Percentiles rank a stretch among this genome's conserved stretches.
These are phyloP conservation scores for Vulpes lagopus DNA, from an alignment of 2,113 vertebrate species.

Conservation along the genomic window DNA sequence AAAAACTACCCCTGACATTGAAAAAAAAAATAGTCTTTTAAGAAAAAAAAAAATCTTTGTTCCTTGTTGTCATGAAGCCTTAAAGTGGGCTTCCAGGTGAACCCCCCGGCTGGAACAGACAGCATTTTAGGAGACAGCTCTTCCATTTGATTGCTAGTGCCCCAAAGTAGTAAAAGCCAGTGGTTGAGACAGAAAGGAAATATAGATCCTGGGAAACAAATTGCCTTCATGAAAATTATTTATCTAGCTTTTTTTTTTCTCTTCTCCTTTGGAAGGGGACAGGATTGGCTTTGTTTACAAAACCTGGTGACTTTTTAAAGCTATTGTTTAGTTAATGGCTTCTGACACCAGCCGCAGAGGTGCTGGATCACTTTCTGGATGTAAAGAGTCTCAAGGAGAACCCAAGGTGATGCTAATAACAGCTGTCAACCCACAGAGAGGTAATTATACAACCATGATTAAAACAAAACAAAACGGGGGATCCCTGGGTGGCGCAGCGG, in stretches of 20 bases:
- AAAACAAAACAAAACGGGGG: conserved; percentile 73
- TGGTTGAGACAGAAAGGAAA: neutral
- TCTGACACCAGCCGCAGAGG: neutral
- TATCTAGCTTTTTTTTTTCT: neutral
- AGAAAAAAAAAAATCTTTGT: neutral
- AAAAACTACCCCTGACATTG: neutral
- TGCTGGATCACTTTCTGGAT: conserved; percentile 30
- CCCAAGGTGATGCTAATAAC: conserved; percentile 58
- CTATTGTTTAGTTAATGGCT: conserved; percentile 55
- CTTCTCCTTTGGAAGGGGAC: neutral
- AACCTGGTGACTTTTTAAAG: conserved; percentile 52
- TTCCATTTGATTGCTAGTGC: neutral
- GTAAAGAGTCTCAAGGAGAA: conserved; percentile 69
- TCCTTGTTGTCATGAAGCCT: neutral
- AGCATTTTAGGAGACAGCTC: neutral
- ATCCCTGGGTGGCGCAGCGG: too few relatives aligned
- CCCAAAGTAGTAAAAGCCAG: neutral
- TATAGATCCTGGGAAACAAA: neutral
- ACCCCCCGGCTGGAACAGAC: neutral
- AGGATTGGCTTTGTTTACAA: conserved; percentile 61
- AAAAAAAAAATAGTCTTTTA: neutral
- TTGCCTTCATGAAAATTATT: conserved; percentile 47
- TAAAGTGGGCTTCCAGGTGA: neutral
- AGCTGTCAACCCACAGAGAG: conserved; percentile 44
- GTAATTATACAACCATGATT: conserved; percentile 48